Percentiles rank a stretch among this genome's conserved stretches.
Evolutionary conservation across 2,888 invertebrate genomes (phyloP).

Genomic region (Azorinus chamasolen): DNA sequence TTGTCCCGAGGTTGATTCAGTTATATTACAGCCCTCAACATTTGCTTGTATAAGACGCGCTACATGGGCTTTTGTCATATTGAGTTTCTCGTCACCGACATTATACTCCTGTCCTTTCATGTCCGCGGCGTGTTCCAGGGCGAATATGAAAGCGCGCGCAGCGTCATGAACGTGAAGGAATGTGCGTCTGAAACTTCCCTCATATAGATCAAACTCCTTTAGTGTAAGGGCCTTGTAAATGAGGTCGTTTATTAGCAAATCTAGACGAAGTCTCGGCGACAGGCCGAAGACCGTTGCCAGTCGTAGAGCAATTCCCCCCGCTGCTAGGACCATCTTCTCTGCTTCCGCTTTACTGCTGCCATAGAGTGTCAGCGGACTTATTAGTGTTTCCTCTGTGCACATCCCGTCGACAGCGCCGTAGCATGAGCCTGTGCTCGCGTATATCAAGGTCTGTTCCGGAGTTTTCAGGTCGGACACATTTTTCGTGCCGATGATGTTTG

Average conservation of each 20-base stretch:
- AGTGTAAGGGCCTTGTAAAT: constrained; percentile 81
- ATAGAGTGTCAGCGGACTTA: constrained; percentile 85
- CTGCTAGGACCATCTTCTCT: constrained; percentile 74
- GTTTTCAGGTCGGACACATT: constrained; percentile 76
- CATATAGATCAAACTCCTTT: constrained; percentile 83
- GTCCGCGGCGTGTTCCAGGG: constrained; percentile 79
- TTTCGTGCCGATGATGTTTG: no score
- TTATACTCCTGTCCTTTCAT: constrained; percentile 85
- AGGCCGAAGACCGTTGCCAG: constrained; percentile 86
- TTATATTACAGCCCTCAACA: no score
- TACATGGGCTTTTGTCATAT: constrained; percentile 85
- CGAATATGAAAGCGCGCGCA: constrained; percentile 84
- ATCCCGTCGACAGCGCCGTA: constrained; percentile 85
- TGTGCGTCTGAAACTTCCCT: constrained; percentile 84
- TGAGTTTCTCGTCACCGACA: constrained; percentile 86
- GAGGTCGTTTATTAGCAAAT: constrained; percentile 85
- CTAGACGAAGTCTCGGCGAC: constrained; percentile 84
- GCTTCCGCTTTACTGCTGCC: constrained; percentile 85
- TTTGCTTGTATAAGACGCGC: no score
- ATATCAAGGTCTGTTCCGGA: constrained; percentile 78
- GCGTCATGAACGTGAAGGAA: constrained; percentile 86
- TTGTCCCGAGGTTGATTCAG: constrained; percentile 82
- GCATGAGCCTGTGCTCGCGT: no score
- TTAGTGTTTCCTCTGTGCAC: constrained; percentile 84
- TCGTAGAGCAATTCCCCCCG: constrained; percentile 83